Conservation (phyloP, 2,113 vertebrate genomes). For the Stercorarius parasiticus region DNA sequence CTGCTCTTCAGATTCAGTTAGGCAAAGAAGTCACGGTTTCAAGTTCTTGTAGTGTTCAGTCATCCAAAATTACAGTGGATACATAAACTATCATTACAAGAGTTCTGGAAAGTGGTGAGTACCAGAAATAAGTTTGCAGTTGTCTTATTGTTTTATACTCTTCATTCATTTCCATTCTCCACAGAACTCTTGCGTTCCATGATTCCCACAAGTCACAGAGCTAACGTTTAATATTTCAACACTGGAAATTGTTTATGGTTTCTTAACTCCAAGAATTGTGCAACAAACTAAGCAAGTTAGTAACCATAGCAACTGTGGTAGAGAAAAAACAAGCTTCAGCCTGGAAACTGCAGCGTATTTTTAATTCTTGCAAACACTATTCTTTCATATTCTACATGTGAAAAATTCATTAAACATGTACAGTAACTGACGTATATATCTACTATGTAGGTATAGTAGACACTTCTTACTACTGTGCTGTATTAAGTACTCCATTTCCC, state of each 20-base stretch:
- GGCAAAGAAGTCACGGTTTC: slow-evolving; percentile 5
- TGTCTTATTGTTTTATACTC: neutral
- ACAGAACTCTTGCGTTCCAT: neutral
- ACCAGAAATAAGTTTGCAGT: neutral
- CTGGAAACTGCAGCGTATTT: slow-evolving; percentile 6
- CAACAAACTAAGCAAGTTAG: slow-evolving; percentile 7
- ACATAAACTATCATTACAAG: neutral
- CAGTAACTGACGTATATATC: neutral
- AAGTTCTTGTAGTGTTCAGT: neutral
- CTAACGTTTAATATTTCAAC: slow-evolving; percentile 24
- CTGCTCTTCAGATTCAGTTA: neutral
- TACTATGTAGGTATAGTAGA: neutral
- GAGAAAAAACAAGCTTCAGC: neutral
- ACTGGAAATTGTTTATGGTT: slow-evolving; percentile 35
- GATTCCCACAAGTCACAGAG: neutral
- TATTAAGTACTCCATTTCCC: neutral
- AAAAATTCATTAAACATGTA: neutral
- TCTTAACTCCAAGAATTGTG: neutral
- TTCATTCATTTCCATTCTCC: slow-evolving; percentile 8
- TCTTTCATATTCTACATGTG: neutral
- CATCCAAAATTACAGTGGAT: slow-evolving; percentile 1
- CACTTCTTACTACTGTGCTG: slow-evolving; percentile 8
- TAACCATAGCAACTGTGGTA: slow-evolving; percentile 15
- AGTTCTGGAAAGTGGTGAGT: neutral
- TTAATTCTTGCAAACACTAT: slow-evolving; percentile 7